Percentiles rank a stretch among this genome's conserved stretches.
These are phyloP conservation scores for Mythimna ferrago DNA, from an alignment of 2,888 invertebrate genomes.

Conservation along the genomic window DNA sequence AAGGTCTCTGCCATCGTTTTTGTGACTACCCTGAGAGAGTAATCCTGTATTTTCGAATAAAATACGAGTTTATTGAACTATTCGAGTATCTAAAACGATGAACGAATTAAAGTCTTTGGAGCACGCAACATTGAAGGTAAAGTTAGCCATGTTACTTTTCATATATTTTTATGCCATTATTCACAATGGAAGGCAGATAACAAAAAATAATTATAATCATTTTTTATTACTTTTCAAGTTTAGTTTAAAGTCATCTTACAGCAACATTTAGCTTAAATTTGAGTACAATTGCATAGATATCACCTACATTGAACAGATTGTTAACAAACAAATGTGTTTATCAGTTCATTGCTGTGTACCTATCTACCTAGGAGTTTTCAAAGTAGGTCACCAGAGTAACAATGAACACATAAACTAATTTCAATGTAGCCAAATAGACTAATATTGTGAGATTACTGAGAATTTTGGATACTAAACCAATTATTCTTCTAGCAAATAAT, in stretches of 20 bases:
- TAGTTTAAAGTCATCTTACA: background rate
- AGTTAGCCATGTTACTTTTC: conserved; percentile 59
- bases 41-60: conserved; percentile 33
- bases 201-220: background rate
- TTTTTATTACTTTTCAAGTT: background rate
- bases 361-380: background rate
- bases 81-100: conserved; percentile 89
- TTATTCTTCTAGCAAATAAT: background rate
- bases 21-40: conserved; percentile 27
- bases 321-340: background rate
- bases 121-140: conserved; percentile 98
- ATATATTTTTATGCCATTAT: conserved; percentile 13
- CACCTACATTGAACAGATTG: background rate
- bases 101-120: conserved; percentile 98
- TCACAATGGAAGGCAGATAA: background rate
- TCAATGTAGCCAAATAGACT: background rate
- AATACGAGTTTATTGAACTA: conserved; percentile 46
- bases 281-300: background rate
- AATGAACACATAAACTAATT: background rate
- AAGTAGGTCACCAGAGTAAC: conserved; percentile 1
- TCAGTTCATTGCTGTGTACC: background rate
- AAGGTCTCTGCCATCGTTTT: conserved; percentile 56
- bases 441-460: background rate
- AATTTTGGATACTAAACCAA: background rate
- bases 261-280: background rate